phyloP scores from a whole-genome alignment of 64 coral and sea anemone species.

The Porites lutea region DNA sequence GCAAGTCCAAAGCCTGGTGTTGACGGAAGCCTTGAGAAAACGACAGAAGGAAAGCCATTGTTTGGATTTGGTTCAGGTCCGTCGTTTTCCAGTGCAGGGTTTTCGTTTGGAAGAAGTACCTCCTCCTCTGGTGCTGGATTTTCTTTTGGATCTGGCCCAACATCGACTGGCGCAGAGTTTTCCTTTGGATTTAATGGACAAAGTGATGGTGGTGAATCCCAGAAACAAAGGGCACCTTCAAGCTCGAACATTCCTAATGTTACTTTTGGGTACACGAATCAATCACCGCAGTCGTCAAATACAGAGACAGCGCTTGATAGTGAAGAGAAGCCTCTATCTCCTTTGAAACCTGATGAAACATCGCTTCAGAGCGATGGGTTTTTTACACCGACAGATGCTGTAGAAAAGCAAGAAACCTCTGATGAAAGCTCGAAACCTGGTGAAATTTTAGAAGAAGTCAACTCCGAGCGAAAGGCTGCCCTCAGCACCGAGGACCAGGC shows the following conservation, averaged over 20 bases:
- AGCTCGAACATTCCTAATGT: background rate
- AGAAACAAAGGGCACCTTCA: background rate
- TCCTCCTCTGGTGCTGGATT: background rate
- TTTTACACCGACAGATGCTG: too few relatives aligned
- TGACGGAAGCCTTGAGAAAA: slow-evolving; percentile 2
- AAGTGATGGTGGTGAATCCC: background rate
- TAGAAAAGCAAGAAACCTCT: too few relatives aligned
- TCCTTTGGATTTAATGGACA: background rate
- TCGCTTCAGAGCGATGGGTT: too few relatives aligned
- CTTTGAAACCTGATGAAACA: too few relatives aligned
- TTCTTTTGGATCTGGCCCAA: background rate
- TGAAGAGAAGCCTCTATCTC: background rate
- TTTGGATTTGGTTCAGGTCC: slow-evolving; percentile 3
- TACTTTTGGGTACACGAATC: background rate
- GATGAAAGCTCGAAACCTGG: too few relatives aligned
- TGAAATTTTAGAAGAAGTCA: too few relatives aligned
- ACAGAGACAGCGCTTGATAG: background rate
- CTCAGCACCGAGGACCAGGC: too few relatives aligned
- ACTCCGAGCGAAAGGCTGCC: too few relatives aligned
- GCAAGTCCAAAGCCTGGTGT: slow-evolving; percentile 19
- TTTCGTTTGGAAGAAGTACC: slow-evolving; percentile 15
- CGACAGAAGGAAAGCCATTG: background rate
- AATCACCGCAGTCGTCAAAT: too few relatives aligned
- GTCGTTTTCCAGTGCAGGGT: slow-evolving; percentile 2
- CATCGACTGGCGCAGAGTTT: background rate